Base-by-base conservation (phyloP, 2,888 invertebrate genomes). In the Dorcus parallelipipedus region DNA sequence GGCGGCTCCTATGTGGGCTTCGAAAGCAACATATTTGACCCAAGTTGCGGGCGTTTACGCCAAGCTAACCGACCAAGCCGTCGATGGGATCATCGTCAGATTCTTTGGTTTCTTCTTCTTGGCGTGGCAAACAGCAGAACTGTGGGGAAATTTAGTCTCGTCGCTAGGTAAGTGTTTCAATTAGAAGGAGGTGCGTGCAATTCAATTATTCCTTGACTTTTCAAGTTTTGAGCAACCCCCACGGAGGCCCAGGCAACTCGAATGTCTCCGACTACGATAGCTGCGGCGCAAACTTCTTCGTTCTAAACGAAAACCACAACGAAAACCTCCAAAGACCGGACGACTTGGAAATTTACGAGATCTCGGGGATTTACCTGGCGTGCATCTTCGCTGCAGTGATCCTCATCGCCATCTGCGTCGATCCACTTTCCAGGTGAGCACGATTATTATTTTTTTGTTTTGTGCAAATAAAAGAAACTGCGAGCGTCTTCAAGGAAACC, bases 71-170 rank as follows among this genome's bases (percentile, higher is more conserved):
- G 90, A 91, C 71, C 91, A 93, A 74, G 86, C 91, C 33, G 88
- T 93, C 53, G 94, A 95, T 76, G 94, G 93, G 17, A 93, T 96
- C 69, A 94, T 98, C 69, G 96, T 96, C 58, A 82, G 95, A 72
- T 97, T 98, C 85, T 98, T 98, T 79, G 98, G 98, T 47, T 93
- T 97, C 85, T 98, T 98, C 87, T 98, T 98, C 84, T 87, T 97
- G 70, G 93, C 97, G 66, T 97, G 97, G 89, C 97, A 97, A 79
- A 92, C 95, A 10, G 93, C 97, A 69, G 93, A 97, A 80, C 86
- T 97, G 49, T 94, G 95, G 92, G 97, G 97, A 74, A 97, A 97
- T 79, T 85, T 97, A 63, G 89, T 96, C 72, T 95, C 95, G n/a
- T 95, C 95, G 66, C 83, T 93, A 69, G 90, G 91, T 91, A 77